Conservation (phyloP, 2,113 vertebrate genomes). For the Phainopepla nitens region DNA sequence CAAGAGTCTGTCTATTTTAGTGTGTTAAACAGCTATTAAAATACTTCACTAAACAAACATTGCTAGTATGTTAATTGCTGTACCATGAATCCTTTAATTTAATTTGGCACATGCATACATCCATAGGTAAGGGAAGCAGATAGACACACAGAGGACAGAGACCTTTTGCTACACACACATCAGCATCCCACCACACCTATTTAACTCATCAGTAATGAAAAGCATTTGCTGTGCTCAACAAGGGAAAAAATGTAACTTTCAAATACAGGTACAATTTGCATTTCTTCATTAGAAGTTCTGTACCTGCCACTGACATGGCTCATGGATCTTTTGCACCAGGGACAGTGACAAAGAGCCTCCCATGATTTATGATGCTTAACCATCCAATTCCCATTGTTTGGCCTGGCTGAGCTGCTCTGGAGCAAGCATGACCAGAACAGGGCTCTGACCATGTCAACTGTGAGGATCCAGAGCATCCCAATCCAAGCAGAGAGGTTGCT, state of each 20-base stretch:
- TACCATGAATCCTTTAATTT: background rate
- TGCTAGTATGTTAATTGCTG: background rate
- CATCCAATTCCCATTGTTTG: fast-evolving
- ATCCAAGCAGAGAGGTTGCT: fast-evolving
- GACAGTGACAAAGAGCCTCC: background rate
- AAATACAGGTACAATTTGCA: background rate
- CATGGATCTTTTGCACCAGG: background rate
- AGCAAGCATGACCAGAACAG: background rate
- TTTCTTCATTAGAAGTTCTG: background rate
- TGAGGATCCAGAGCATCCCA: background rate
- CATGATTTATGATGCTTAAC: background rate
- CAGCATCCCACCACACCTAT: background rate
- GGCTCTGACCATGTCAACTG: fast-evolving
- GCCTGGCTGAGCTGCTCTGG: background rate
- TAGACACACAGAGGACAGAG: background rate
- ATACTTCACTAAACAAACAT: slow-evolving; percentile 1
- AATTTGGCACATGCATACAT: background rate
- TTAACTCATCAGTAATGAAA: background rate
- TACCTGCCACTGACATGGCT: background rate
- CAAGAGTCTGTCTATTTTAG: background rate
- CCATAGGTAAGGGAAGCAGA: background rate
- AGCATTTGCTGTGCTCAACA: background rate
- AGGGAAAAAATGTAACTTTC: background rate
- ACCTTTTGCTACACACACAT: background rate
- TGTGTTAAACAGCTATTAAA: slow-evolving; percentile 14